Evolutionary conservation across 2,113 vertebrate species (phyloP), one percentile per base, ranked within the genome.

Genomic region (Brachyistius frenatus): DNA sequence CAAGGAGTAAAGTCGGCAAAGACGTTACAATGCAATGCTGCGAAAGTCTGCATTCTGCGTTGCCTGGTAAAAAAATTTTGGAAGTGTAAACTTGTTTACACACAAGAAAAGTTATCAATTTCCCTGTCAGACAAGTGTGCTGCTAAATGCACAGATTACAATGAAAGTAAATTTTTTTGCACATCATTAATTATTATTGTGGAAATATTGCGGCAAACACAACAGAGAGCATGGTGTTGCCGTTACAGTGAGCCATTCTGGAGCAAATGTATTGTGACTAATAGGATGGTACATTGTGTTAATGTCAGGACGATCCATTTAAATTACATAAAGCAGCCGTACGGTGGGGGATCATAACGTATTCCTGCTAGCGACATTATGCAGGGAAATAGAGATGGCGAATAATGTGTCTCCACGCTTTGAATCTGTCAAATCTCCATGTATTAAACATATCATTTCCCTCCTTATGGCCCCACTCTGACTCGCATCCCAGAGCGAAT

Each of bases 361-460:
- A 67, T 84, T 67, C 53, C 11, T 47, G 41, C 35, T 32, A 7
- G 63, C 64, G 49, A 81, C 67, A 61, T 80, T 78, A 78, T 78
- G 65, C 65, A 16, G 58, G 44, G 73, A 70, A 66, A 83, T 35
- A 64, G 76, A 80, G 79, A 80, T 54, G 64, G 81, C 57, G 78
- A 79, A 90, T 63, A 57, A 84, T 80, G 70, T 23, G 61, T 61
- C 60, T 77, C 56, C 16, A 7, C 35, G 3, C 67, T 83, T 64
- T 33, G 53, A 78, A 81, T 88, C 80, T 78, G 82, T 88, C 83
- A 88, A n/a, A 81, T 84, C 72, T 73, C 46, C 58, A 83, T 85
- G 82, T 83, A 83, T 89, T 85, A 91, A 86, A 85, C 81, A 89
- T 80, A 89, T 88, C 36, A 50, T 86, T 80, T 83, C 68, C 70